A percentile compares a stretch with the other conserved stretches of the same genome.
These are phyloP conservation scores for Saimiri boliviensis DNA, from an alignment of 2,113 vertebrate species.

Conservation along the genomic window DNA sequence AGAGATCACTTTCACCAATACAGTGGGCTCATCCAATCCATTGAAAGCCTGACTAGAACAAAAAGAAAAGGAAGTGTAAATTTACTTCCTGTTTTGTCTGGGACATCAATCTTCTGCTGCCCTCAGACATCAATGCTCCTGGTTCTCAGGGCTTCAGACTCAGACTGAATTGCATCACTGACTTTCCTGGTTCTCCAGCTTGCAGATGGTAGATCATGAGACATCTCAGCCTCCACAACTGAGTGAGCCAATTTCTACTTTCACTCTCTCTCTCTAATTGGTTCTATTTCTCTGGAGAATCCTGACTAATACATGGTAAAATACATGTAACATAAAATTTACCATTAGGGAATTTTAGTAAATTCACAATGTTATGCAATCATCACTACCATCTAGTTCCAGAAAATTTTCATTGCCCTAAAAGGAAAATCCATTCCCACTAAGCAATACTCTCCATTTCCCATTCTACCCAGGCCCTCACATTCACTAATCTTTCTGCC, in stretches of 20 bases:
- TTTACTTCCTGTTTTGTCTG: not conserved
- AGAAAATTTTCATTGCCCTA: not conserved
- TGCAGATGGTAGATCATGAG: not conserved
- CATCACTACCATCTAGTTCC: not conserved
- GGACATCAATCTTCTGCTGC: not conserved
- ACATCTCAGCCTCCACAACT: not conserved
- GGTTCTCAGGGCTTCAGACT: not conserved
- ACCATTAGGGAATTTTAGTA: not conserved
- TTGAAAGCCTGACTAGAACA: not conserved
- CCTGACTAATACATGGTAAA: not conserved
- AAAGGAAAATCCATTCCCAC: not conserved
- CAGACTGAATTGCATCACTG: not conserved
- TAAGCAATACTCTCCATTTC: not conserved
- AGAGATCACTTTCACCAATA: not conserved
- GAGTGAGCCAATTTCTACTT: not conserved
- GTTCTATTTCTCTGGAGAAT: not conserved
- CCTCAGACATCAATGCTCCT: not conserved
- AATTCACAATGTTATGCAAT: not conserved
- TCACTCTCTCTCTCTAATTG: not conserved
- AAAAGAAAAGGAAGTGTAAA: not conserved
- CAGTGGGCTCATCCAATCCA: not conserved
- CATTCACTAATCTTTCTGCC: not conserved
- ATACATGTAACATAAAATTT: not conserved
- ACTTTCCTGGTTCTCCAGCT: not conserved
- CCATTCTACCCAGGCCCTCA: not conserved